These are phyloP conservation scores for Denticeps clupeoides DNA, from an alignment of 2,797 vertebrate species.

Conservation along the genomic window DNA sequence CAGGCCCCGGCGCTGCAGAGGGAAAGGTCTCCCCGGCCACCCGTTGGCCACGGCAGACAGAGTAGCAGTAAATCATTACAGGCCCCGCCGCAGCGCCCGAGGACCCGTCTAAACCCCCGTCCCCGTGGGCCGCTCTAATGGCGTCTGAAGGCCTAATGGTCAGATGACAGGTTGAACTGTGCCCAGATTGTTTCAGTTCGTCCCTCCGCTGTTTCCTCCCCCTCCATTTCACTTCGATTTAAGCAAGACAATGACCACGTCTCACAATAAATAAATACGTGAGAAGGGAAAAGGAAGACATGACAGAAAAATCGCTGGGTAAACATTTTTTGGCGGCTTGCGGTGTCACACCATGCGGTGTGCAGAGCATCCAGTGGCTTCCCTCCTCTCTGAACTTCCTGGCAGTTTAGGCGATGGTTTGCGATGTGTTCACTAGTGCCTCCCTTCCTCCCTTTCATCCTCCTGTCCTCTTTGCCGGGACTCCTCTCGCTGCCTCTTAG, in stretches of 20 bases:
- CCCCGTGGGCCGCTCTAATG: slow-evolving; percentile 42
- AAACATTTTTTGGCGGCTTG: no score
- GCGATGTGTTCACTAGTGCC: neutral
- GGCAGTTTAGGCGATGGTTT: neutral
- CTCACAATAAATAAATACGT: slow-evolving; percentile 40
- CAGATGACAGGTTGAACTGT: slow-evolving; percentile 54
- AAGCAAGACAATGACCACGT: slow-evolving; percentile 58
- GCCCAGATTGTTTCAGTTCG: slow-evolving; percentile 42
- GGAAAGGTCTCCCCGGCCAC: no score
- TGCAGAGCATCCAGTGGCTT: neutral
- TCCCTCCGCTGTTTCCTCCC: slow-evolving; percentile 45
- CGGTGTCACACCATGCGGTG: no score
- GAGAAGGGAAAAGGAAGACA: slow-evolving; percentile 42
- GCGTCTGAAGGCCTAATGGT: slow-evolving; percentile 58
- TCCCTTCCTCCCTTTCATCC: slow-evolving; percentile 2
- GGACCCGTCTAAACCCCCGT: slow-evolving; percentile 37
- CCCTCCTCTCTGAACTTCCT: neutral
- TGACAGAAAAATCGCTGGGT: no score
- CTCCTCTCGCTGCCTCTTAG: slow-evolving; percentile 26
- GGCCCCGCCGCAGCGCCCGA: slow-evolving; percentile 37
- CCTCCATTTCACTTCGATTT: slow-evolving; percentile 54
- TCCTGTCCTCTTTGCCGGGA: neutral
- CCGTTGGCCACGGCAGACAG: neutral
- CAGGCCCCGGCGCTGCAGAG: no score
- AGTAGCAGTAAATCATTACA: slow-evolving; percentile 9